Evolutionary conservation across 2,888 invertebrate genomes (phyloP), one percentile per base, ranked within the genome.

Genomic region (Eupsilia transversa): DNA sequence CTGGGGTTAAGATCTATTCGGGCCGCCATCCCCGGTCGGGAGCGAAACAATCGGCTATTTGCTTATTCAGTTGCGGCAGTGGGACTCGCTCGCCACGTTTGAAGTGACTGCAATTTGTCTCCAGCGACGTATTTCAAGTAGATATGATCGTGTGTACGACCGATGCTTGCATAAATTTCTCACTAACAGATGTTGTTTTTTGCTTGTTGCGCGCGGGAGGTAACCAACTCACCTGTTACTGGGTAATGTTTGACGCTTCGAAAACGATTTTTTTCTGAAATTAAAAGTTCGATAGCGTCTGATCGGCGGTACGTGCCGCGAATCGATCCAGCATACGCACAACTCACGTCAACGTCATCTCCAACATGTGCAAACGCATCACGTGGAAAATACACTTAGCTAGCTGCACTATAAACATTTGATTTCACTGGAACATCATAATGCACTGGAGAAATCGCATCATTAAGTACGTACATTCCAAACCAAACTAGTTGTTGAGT

Each of bases 51-150:
- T 93, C 91, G 91, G 89, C 91, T 91, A 91, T 93, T 94, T 93
- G 93, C 90, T 93, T 92, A 93, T 93, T 93, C 93, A 90, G 88
- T 85, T 87, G 91, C 91, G 88, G 89, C 90, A 89, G 83, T 89
- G 91, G 91, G 92, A 91, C 92, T 91, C 92, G 91, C 92, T 91
- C 92, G 93, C 92, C 92, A 92, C 92, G 92, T 94, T 94, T 94
- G 94, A 94, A 93, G 94, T 93, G 94, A 94, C 89, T 93, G 93
- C 95, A 96, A 96, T 96, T 96, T 96, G 96, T 96, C 95, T 93
- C 90, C 83, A 82, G 89, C 93, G 94, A 94, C 94, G 92, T 93
- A 92, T 93, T 93, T 93, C 94, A 94, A 94, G 93, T 93, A 94
- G 95, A 96, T 95, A 96, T 96, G 93, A 96, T 96, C 96, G 93